phyloP scores from a whole-genome alignment of 2,113 vertebrate genomes.

The Castor canadensis region DNA sequence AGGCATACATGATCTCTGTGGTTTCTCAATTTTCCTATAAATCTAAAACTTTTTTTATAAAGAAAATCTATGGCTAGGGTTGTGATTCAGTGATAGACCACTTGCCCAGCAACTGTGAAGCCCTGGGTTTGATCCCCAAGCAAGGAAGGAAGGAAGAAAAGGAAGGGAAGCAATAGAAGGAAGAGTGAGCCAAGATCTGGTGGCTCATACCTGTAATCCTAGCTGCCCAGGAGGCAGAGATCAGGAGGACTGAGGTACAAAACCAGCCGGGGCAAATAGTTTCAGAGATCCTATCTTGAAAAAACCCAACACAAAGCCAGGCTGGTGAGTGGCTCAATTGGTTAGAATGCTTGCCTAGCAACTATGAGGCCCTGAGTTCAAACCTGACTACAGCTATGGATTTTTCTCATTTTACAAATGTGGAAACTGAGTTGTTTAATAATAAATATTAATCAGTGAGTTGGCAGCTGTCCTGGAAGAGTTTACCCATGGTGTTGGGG shows the following conservation, averaged over 20 bases:
- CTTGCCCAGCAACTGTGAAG: background rate
- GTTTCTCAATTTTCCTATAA: background rate
- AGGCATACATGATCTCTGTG: background rate
- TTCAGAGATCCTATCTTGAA: too few species aligned
- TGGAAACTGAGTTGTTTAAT: constrained; percentile 15
- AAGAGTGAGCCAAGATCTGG: too few species aligned
- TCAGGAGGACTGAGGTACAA: too few species aligned
- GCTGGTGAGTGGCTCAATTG: too few species aligned
- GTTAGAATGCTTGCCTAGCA: too few species aligned
- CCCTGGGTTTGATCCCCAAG: background rate
- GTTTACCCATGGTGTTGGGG: background rate
- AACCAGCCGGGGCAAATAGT: too few species aligned
- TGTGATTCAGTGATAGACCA: too few species aligned
- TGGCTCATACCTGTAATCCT: too few species aligned
- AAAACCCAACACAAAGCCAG: too few species aligned
- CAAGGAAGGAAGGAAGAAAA: background rate
- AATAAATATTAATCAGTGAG: background rate
- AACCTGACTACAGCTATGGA: background rate
- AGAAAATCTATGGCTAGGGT: background rate
- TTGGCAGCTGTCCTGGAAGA: background rate
- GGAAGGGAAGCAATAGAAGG: too few species aligned
- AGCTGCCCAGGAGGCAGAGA: too few species aligned
- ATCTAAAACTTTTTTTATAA: background rate
- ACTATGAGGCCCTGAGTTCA: background rate
- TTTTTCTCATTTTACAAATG: constrained; percentile 13